phyloP scores from a whole-genome alignment of 1,140 invertebrate genomes.

The Lasioglossum albipes region DNA sequence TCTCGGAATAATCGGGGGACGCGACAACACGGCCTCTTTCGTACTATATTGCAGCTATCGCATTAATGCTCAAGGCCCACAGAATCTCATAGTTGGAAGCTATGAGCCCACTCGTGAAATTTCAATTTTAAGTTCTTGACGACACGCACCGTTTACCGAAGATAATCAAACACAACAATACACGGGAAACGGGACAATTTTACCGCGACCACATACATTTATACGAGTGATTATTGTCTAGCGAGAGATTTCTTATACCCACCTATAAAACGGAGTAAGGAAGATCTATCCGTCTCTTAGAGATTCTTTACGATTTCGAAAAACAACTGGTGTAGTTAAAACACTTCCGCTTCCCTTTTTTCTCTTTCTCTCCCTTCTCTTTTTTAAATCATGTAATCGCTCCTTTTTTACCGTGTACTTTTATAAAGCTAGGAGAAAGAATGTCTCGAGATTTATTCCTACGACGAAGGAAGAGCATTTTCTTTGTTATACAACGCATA shows the following conservation, averaged over 20 bases:
- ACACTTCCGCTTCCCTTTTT: no score
- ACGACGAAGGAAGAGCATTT: neutral
- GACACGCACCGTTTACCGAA: neutral
- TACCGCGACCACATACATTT: neutral
- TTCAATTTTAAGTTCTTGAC: conserved; percentile 13
- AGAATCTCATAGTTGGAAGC: conserved; percentile 32
- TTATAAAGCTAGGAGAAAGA: neutral
- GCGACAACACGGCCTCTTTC: neutral
- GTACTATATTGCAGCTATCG: conserved; percentile 6
- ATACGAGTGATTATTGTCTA: neutral
- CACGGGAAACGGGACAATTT: neutral
- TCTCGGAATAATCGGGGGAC: conserved; percentile 12
- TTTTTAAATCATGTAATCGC: neutral
- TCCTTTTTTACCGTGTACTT: conserved; percentile 8
- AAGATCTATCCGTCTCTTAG: neutral
- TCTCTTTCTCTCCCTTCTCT: neutral
- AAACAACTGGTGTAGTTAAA: neutral
- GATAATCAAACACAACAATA: conserved; percentile 12
- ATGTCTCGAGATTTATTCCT: conserved; percentile 8
- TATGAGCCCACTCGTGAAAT: conserved; percentile 24
- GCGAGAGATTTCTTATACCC: neutral
- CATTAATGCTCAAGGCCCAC: conserved; percentile 11
- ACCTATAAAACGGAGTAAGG: neutral
- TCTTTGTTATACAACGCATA: conserved; percentile 25
- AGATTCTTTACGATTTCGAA: neutral